These are phyloP conservation scores for Scaptomyza graminum DNA, from an alignment of 1,140 invertebrate genomes.

Conservation along the genomic window DNA sequence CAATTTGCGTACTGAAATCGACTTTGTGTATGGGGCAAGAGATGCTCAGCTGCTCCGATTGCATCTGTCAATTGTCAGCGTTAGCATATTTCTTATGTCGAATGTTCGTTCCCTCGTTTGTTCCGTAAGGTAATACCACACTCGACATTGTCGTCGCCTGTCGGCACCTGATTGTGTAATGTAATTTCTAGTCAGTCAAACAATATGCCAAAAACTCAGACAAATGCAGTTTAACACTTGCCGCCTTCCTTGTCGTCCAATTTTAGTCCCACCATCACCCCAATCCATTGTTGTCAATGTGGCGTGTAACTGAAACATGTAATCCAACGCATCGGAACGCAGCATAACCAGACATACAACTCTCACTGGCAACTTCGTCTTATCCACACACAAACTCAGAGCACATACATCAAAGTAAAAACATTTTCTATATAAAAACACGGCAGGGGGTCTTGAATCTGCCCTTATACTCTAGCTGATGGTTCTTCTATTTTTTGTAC, in stretches of 20 bases:
- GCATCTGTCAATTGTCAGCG: constrained; percentile 74
- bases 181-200: constrained; percentile 64
- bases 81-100: constrained; percentile 59
- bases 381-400: constrained; percentile 10
- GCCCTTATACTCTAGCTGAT: constrained; percentile 19
- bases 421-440: constrained; percentile 80
- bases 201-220: constrained; percentile 57
- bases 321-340: constrained; percentile 58
- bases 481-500: not conserved
- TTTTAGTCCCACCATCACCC: not conserved
- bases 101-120: constrained; percentile 20
- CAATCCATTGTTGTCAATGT: constrained; percentile 27
- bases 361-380: not conserved
- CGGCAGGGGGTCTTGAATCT: constrained; percentile 69
- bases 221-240: constrained; percentile 80
- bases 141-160: constrained; percentile 38
- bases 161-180: constrained; percentile 71
- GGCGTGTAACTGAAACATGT: constrained; percentile 72
- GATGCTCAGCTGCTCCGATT: constrained; percentile 54
- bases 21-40: constrained; percentile 14
- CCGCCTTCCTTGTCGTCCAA: not conserved
- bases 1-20: constrained; percentile 61
- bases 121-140: constrained; percentile 63
- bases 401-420: constrained; percentile 74
- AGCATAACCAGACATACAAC: constrained; percentile 37